phyloP scores from a whole-genome alignment of 2,113 vertebrate genomes.

The Struthio camelus region DNA sequence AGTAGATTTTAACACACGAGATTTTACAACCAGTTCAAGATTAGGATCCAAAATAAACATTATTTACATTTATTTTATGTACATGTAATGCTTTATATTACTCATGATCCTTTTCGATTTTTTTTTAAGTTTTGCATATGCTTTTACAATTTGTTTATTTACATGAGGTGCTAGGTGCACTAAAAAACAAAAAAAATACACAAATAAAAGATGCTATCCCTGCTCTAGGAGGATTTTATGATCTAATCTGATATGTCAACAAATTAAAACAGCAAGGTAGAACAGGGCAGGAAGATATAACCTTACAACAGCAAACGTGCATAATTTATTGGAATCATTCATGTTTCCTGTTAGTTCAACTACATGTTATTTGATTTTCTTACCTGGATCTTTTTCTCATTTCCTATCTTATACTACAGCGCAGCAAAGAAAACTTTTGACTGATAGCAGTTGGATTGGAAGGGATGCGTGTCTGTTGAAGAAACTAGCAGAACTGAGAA shows the following conservation, averaged over 20 bases:
- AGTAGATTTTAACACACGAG: background rate
- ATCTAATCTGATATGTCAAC: background rate
- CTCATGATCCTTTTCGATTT: background rate
- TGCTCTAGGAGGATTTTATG: background rate
- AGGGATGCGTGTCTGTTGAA: background rate
- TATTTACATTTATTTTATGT: background rate
- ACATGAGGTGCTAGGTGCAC: background rate
- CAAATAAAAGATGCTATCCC: background rate
- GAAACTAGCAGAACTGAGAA: background rate
- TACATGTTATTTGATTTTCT: background rate
- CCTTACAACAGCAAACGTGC: background rate
- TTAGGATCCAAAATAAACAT: background rate
- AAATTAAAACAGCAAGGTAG: background rate
- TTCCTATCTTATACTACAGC: background rate
- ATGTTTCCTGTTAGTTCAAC: background rate
- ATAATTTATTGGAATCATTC: background rate
- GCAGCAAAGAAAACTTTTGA: background rate
- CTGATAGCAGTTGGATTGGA: background rate
- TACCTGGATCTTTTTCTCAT: background rate
- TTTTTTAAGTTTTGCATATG: too few species aligned
- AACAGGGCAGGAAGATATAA: background rate
- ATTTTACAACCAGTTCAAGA: background rate
- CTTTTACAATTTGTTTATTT: background rate
- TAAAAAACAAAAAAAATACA: background rate
- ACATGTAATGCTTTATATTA: too few species aligned